These are phyloP conservation scores for Podarcis raffonei DNA, from an alignment of 2,113 vertebrate species.

Conservation along the genomic window DNA sequence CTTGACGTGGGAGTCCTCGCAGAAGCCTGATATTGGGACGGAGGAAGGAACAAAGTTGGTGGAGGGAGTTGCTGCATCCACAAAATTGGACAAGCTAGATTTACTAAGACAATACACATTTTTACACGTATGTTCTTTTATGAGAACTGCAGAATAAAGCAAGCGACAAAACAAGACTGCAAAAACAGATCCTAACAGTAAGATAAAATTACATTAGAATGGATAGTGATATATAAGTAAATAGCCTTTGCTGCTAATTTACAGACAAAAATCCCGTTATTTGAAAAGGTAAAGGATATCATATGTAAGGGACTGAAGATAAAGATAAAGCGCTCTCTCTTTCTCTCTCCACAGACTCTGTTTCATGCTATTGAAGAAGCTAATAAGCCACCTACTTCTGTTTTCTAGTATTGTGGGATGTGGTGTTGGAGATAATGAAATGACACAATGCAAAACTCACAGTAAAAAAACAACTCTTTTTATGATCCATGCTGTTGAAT, in stretches of 20 bases:
- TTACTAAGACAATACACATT: background rate
- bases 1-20: conserved; percentile 68
- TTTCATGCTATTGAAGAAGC: background rate
- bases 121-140: background rate
- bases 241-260: background rate
- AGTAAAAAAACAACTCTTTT: background rate
- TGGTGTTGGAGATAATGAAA: background rate
- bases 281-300: background rate
- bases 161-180: background rate
- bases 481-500: background rate
- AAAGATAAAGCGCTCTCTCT: background rate
- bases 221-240: background rate
- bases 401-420: background rate
- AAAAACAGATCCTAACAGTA: background rate
- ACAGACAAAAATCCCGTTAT: background rate
- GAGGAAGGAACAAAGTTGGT: background rate
- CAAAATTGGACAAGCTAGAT: background rate
- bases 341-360: too few species aligned
- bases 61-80: background rate
- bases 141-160: background rate
- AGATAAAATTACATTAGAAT: background rate
- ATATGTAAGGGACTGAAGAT: background rate
- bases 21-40: conserved; percentile 51
- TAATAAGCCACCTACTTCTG: background rate
- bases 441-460: background rate